Percentiles rank a stretch among this genome's conserved stretches.
phyloP scores from a whole-genome alignment of 2,797 vertebrate species.

The Benthosema pterotum region DNA sequence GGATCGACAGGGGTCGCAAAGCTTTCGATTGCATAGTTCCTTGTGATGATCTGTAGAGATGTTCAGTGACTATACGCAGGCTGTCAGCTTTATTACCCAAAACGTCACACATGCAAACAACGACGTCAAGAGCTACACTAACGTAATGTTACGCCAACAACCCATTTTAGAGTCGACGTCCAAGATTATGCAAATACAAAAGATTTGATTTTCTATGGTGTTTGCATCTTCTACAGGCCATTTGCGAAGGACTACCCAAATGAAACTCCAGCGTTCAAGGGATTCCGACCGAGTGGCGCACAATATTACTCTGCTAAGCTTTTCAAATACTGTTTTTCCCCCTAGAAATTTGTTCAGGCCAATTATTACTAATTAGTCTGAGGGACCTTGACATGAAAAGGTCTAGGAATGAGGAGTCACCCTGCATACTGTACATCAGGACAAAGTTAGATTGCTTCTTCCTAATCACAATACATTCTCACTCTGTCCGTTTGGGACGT shows the following conservation, averaged over 20 bases:
- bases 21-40: slow-evolving; percentile 47
- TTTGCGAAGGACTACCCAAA: slow-evolving; percentile 57
- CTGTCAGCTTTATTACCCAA: slow-evolving; percentile 34
- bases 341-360: slow-evolving; percentile 44
- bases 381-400: too few relatives aligned
- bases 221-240: slow-evolving; percentile 54
- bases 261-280: slow-evolving; percentile 20
- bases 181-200: slow-evolving; percentile 22
- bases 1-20: slow-evolving; percentile 28
- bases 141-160: slow-evolving; percentile 32
- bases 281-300: slow-evolving; percentile 2
- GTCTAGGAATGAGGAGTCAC: slow-evolving; percentile 42
- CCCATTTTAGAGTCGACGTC: slow-evolving; percentile 21
- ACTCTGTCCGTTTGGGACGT: too few relatives aligned
- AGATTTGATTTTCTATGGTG: slow-evolving; percentile 7
- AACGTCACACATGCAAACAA: slow-evolving; percentile 59
- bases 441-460: not conserved
- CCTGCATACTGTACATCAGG: slow-evolving; percentile 49
- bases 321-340: slow-evolving; percentile 32
- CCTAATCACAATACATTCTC: too few relatives aligned
- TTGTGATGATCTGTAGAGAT: slow-evolving; percentile 58
- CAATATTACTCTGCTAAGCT: not conserved
- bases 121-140: slow-evolving; percentile 32
- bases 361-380: too few relatives aligned
- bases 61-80: slow-evolving; percentile 37